phyloP scores from a whole-genome alignment of 35 echinoderm and acorn worm species.

The Ophiothrix spiculata region DNA sequence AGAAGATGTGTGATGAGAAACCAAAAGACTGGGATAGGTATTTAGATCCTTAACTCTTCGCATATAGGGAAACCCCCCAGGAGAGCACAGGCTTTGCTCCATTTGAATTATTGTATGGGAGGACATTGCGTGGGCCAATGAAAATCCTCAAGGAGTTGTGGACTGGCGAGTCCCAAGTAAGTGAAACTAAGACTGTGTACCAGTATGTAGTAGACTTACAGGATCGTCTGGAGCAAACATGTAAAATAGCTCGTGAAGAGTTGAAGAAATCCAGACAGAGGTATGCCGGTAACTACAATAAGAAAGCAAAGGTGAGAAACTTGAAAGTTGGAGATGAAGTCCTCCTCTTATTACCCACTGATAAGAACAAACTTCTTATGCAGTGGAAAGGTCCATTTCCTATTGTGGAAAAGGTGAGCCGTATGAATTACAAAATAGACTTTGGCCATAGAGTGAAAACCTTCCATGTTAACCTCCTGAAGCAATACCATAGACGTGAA shows the following conservation, averaged over 20 bases:
- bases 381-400: too few species aligned
- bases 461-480: constrained; percentile 16
- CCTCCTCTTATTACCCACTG: constrained; percentile 35
- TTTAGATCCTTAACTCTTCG: constrained; percentile 48
- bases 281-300: constrained; percentile 48
- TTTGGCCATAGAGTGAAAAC: neutral
- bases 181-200: constrained; percentile 55
- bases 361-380: constrained; percentile 36
- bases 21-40: constrained; percentile 65
- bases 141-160: constrained; percentile 51
- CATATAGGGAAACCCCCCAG: constrained; percentile 63
- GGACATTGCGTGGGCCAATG: constrained; percentile 53
- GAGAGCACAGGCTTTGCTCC: constrained; percentile 41
- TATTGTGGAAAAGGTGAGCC: neutral
- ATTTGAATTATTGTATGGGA: constrained; percentile 58
- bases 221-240: constrained; percentile 39
- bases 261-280: constrained; percentile 24
- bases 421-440: neutral
- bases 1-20: constrained; percentile 44
- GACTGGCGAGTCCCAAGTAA: constrained; percentile 11
- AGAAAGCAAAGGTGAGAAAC: constrained; percentile 6
- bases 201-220: constrained; percentile 58
- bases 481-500: neutral
- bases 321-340: constrained; percentile 30
- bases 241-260: constrained; percentile 32